Evolutionary conservation across 1,140 invertebrate species (phyloP).

Genomic region (Spodoptera litura): DNA sequence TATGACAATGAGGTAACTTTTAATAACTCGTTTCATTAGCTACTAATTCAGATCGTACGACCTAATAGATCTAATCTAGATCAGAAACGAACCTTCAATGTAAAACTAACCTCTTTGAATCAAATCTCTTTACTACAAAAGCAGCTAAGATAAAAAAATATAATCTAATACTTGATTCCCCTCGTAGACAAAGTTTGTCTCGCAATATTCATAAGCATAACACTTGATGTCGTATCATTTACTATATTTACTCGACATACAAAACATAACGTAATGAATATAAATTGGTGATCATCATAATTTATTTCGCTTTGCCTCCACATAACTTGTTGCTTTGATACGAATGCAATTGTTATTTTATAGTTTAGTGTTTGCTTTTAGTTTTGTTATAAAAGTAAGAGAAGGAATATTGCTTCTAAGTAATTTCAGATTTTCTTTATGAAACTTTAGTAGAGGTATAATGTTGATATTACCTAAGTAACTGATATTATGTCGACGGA

Average conservation of each 20-base stretch:
- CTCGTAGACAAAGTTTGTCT: slow-evolving; percentile 17
- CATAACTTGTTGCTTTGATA: slow-evolving; percentile 36
- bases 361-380: background rate
- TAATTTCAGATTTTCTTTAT: no score
- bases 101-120: no score
- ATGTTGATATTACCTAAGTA: no score
- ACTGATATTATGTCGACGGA: no score
- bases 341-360: background rate
- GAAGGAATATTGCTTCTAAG: no score
- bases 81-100: no score
- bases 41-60: no score
- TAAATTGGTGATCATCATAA: slow-evolving; percentile 47
- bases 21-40: no score
- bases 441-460: no score
- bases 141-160: background rate
- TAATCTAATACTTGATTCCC: background rate
- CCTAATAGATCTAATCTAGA: no score
- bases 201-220: slow-evolving; percentile 32
- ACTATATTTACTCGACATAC: slow-evolving; percentile 26
- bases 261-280: slow-evolving; percentile 45
- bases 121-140: background rate
- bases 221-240: slow-evolving; percentile 29
- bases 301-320: slow-evolving; percentile 34
- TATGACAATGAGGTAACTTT: no score
- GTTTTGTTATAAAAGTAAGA: background rate